phyloP scores from a whole-genome alignment of 2,113 vertebrate genomes.

The Clarias gariepinus region DNA sequence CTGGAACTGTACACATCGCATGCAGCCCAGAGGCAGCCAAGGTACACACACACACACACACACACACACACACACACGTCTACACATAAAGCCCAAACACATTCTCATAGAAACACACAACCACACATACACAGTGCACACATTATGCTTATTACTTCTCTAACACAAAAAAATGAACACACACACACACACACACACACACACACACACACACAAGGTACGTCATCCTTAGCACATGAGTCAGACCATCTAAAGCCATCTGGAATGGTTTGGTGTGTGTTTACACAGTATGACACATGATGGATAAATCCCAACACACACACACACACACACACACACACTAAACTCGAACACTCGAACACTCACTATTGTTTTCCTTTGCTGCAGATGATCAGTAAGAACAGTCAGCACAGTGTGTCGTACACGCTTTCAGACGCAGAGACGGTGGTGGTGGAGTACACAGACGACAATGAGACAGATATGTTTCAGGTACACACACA shows the following conservation, averaged over 20 bases:
- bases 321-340: constrained; percentile 7
- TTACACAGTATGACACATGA: constrained; percentile 43
- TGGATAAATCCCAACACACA: constrained; percentile 19
- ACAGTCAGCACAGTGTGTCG: constrained; percentile 94
- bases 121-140: background rate
- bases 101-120: background rate
- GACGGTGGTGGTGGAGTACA: constrained; percentile 96
- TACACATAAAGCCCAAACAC: background rate
- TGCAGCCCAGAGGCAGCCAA: constrained; percentile 91
- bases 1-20: constrained; percentile 88
- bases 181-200: background rate
- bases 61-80: constrained; percentile 7
- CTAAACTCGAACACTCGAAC: too few species aligned
- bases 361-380: background rate
- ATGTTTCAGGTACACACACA: constrained; percentile 82
- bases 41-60: constrained; percentile 65
- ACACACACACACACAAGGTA: background rate
- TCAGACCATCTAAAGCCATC: constrained; percentile 18
- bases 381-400: constrained; percentile 88
- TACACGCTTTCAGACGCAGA: constrained; percentile 89
- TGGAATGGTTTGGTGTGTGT: constrained; percentile 67
- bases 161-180: background rate
- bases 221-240: constrained; percentile 1
- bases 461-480: constrained; percentile 87
- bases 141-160: background rate